Conservation (phyloP, 1,140 invertebrate species). For the Medauroidea extradentata region DNA sequence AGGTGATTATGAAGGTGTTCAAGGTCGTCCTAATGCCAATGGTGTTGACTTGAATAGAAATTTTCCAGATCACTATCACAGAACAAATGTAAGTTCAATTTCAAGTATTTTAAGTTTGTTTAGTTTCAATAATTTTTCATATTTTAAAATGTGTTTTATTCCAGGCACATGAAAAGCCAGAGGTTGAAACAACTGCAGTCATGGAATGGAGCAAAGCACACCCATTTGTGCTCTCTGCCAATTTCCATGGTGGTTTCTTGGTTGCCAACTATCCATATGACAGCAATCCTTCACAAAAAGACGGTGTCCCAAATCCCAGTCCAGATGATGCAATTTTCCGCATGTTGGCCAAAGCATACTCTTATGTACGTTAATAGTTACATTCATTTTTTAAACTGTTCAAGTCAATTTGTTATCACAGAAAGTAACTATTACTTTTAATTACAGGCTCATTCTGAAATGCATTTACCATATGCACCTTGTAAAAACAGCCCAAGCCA, state of each 20-base stretch:
- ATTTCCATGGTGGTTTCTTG: conserved; percentile 90
- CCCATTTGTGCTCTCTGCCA: conserved; percentile 95
- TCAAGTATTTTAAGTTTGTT: neutral
- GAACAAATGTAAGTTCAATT: conserved; percentile 50
- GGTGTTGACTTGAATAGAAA: conserved; percentile 91
- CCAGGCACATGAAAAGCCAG: conserved; percentile 56
- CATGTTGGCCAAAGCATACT: conserved; percentile 76
- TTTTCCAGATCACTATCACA: conserved; percentile 87
- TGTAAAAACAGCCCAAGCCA: conserved; percentile 53
- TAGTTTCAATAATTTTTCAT: neutral
- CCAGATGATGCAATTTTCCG: conserved; percentile 85
- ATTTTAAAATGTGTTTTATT: conserved; percentile 22
- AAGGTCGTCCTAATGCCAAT: conserved; percentile 78
- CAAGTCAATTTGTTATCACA: neutral
- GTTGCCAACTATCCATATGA: conserved; percentile 95
- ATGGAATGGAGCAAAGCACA: conserved; percentile 85
- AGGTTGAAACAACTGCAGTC: conserved; percentile 85
- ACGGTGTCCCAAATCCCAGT: conserved; percentile 48
- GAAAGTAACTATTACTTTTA: neutral
- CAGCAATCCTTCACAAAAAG: conserved; percentile 49
- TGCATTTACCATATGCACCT: conserved; percentile 72
- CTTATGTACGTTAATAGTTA: conserved; percentile 55
- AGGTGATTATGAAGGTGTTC: conserved; percentile 60
- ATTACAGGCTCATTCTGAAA: conserved; percentile 67
- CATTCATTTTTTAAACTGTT: neutral